Conservation (phyloP, 2,888 invertebrate genomes). For the Drosophila pseudotakahashii region DNA sequence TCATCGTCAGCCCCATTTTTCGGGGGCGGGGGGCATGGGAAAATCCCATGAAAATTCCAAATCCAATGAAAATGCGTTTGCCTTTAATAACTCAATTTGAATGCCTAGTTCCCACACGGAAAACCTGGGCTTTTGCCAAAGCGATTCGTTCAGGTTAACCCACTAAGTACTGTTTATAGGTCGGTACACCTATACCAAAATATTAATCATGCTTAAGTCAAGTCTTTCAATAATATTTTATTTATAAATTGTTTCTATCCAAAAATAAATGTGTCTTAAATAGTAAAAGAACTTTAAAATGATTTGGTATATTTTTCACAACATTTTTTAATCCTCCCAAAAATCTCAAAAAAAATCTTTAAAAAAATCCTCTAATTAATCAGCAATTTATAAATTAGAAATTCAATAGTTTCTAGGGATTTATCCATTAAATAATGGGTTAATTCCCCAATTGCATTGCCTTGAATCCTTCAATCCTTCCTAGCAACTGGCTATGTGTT, state of each 20-base stretch:
- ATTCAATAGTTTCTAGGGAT: too few species aligned
- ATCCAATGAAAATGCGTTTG: constrained; percentile 6
- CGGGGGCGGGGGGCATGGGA: constrained; percentile 12
- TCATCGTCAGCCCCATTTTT: constrained; percentile 6
- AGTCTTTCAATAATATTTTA: too few species aligned
- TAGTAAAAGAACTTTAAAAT: too few species aligned
- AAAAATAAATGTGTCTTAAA: too few species aligned
- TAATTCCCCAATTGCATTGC: neutral
- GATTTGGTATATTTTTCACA: too few species aligned
- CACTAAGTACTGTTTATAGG: neutral
- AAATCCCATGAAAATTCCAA: constrained; percentile 30
- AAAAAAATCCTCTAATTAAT: too few species aligned
- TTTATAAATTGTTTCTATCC: too few species aligned
- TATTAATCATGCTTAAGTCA: too few species aligned
- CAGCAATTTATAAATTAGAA: too few species aligned
- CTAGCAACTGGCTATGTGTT: constrained; percentile 1
- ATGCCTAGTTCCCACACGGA: neutral
- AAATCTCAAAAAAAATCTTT: too few species aligned
- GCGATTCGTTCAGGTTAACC: neutral
- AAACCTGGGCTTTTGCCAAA: neutral
- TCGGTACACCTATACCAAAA: too few species aligned
- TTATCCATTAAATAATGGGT: neutral
- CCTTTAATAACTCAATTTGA: constrained; percentile 20
- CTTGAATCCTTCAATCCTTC: neutral
- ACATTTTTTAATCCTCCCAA: too few species aligned